A percentile compares a stretch with the other conserved stretches of the same genome.
phyloP scores from a whole-genome alignment of 2,888 invertebrate genomes.

The Meloe dianella region DNA sequence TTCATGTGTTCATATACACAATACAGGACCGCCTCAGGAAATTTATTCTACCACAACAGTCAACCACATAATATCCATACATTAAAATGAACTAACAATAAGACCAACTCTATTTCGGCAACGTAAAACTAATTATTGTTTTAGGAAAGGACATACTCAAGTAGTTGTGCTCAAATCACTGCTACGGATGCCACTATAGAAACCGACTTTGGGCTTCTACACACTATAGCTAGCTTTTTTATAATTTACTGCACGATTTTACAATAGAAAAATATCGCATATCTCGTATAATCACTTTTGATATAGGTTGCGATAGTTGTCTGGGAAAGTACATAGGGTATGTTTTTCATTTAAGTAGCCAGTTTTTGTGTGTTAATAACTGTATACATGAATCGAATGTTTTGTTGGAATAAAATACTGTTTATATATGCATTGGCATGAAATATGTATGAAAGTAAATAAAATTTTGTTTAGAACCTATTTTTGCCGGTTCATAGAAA shows the following conservation, averaged over 20 bases:
- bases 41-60: too few relatives aligned
- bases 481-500: neutral
- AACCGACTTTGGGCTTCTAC: too few relatives aligned
- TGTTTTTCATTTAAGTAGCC: neutral
- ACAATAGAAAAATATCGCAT: neutral
- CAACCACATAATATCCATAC: too few relatives aligned
- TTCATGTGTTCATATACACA: too few relatives aligned
- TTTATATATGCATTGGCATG: constrained; percentile 14
- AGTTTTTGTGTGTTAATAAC: neutral
- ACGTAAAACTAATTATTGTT: constrained; percentile 20
- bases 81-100: too few relatives aligned
- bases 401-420: too few relatives aligned
- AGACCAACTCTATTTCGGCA: constrained; percentile 19
- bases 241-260: too few relatives aligned
- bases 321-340: neutral
- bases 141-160: neutral
- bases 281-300: neutral
- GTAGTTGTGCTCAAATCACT: neutral
- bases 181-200: neutral
- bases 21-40: too few relatives aligned
- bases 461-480: neutral
- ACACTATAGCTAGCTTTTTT: too few relatives aligned
- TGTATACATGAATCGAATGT: constrained; percentile 10
- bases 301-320: neutral
- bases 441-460: neutral